Conservation (phyloP, 2,888 invertebrate species). For the Deladenus siricidicola region DNA sequence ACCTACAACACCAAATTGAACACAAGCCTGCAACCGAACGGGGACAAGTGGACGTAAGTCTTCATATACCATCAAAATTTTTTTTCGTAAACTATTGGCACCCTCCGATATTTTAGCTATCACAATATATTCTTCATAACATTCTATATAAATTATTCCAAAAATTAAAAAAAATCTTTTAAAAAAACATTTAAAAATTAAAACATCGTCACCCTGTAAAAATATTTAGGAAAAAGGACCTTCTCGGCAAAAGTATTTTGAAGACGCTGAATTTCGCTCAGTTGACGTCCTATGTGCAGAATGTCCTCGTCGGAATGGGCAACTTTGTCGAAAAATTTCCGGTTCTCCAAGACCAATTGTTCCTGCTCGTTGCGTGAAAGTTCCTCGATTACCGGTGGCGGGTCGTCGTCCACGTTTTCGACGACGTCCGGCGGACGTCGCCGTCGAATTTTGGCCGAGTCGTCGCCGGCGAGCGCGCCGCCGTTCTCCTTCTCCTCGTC, state of each 20-base stretch:
- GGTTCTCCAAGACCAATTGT: slow-evolving; percentile 30
- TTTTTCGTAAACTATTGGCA: no score
- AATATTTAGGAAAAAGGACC: no score
- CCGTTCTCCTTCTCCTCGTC: background rate
- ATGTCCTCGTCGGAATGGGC: slow-evolving; percentile 33
- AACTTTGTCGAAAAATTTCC: slow-evolving; percentile 21
- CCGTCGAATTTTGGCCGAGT: background rate
- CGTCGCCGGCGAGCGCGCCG: background rate
- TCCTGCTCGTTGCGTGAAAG: slow-evolving; percentile 18
- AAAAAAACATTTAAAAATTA: no score
- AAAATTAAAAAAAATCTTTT: no score
- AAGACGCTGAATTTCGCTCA: slow-evolving; percentile 84
- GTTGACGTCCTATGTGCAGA: slow-evolving; percentile 62
- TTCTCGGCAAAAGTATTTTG: slow-evolving; percentile 92
- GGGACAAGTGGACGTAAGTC: no score
- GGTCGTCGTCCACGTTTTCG: background rate
- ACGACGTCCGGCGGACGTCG: background rate
- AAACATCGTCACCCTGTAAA: no score
- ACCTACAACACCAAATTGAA: no score
- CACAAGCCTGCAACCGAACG: background rate
- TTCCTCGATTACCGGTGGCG: background rate
- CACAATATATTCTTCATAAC: no score
- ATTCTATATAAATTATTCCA: no score
- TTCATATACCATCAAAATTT: no score
- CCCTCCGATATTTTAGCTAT: no score